Conservation (phyloP, 1,140 invertebrate genomes). For the Cydia fagiglandana region DNA sequence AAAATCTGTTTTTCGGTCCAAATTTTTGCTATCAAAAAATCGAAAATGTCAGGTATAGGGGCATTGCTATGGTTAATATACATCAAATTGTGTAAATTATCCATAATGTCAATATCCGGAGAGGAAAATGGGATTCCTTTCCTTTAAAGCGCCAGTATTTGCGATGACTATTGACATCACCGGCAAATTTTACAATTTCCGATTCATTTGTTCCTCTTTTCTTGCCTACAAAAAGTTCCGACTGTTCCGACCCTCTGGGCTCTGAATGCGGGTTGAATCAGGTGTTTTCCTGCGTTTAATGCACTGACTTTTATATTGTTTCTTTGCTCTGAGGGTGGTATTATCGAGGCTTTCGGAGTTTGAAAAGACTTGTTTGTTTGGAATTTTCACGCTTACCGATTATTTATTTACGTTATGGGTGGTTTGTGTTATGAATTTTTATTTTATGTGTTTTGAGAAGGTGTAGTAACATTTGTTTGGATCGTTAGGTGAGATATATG, state of each 20-base stretch:
- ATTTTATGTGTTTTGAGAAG: no score
- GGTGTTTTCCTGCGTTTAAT: conserved; percentile 32
- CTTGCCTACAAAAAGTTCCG: conserved; percentile 15
- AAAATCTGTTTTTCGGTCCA: no score
- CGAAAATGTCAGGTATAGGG: no score
- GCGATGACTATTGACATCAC: not conserved
- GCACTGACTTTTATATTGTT: conserved; percentile 31
- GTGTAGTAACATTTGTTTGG: no score
- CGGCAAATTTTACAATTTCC: conserved; percentile 18
- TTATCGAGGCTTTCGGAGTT: not conserved
- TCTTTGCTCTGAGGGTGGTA: conserved; percentile 34
- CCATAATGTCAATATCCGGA: no score
- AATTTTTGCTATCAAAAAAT: no score
- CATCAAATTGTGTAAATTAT: no score
- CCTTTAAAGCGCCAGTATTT: not conserved
- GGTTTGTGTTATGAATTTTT: conserved; percentile 17
- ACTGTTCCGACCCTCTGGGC: not conserved
- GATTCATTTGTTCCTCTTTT: conserved; percentile 18
- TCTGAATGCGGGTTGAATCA: conserved; percentile 34
- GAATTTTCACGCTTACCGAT: conserved; percentile 9
- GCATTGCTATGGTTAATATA: no score
- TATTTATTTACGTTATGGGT: conserved; percentile 21
- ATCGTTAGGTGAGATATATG: no score
- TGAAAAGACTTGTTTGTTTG: conserved; percentile 8
- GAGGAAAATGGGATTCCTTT: no score